Evolutionary conservation across 2,888 invertebrate genomes (phyloP).

Genomic region (Villa cingulata): DNA sequence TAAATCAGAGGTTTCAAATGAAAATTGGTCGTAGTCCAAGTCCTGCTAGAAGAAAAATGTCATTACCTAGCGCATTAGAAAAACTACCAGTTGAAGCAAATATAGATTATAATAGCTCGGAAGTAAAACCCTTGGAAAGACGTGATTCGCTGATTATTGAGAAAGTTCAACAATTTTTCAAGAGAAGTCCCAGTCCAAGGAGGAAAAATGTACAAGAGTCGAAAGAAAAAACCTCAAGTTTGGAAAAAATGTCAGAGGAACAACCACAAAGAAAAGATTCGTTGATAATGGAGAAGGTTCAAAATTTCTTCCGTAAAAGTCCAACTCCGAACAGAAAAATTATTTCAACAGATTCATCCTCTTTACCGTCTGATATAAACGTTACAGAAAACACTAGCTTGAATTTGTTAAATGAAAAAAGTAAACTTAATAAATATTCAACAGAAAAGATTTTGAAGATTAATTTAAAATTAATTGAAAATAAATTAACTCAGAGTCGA

Average conservation of each 20-base stretch:
- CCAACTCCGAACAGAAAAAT: conserved; percentile 7
- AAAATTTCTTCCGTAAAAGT: conserved; percentile 8
- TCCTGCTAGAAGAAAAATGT: neutral
- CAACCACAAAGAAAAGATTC: neutral
- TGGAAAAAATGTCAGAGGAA: neutral
- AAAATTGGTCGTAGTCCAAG: conserved; percentile 2
- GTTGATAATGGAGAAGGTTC: conserved; percentile 4
- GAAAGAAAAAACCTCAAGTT: neutral
- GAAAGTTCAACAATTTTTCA: conserved; percentile 11
- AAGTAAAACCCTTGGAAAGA: neutral
- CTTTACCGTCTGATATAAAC: too few relatives aligned
- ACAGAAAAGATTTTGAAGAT: too few relatives aligned
- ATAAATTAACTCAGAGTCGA: too few relatives aligned
- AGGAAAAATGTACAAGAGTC: neutral
- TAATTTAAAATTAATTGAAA: too few relatives aligned
- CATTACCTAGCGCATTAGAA: too few relatives aligned
- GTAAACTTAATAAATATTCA: too few relatives aligned
- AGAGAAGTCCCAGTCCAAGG: conserved; percentile 8
- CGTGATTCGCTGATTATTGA: neutral
- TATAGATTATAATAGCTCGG: too few relatives aligned
- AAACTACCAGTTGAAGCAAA: too few relatives aligned
- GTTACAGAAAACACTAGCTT: too few relatives aligned
- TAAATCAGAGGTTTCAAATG: too few relatives aligned
- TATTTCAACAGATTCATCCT: neutral
- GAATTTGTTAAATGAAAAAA: too few relatives aligned